Conservation (phyloP, 2,113 vertebrate species). For the Pica pica region DNA sequence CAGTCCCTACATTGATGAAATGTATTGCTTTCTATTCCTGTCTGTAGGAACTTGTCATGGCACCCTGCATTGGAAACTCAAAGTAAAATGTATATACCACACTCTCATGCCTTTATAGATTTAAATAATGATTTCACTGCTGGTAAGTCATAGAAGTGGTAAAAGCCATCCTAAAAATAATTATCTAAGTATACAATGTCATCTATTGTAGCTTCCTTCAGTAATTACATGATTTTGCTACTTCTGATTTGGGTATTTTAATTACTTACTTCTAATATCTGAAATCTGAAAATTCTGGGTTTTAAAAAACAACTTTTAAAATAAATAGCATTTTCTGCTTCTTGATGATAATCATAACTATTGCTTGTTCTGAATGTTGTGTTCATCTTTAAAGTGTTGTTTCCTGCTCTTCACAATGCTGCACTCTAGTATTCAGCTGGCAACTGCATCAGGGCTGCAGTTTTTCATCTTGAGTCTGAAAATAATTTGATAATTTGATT, state of each 20-base stretch:
- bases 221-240: neutral
- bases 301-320: neutral
- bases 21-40: neutral
- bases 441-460: neutral
- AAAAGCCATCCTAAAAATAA: neutral
- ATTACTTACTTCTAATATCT: neutral
- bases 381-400: neutral
- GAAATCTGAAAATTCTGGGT: neutral
- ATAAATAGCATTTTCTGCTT: neutral
- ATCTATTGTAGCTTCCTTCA: neutral
- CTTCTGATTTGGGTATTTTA: neutral
- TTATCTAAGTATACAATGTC: neutral
- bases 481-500: neutral
- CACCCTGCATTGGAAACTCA: slow-evolving; percentile 67
- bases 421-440: neutral
- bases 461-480: neutral
- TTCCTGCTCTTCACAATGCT: neutral
- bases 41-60: slow-evolving; percentile 75
- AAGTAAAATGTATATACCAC: slow-evolving; percentile 78
- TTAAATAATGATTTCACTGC: slow-evolving; percentile 93
- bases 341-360: neutral
- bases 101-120: slow-evolving; percentile 94
- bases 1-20: neutral
- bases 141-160: slow-evolving; percentile 75
- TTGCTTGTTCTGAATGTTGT: neutral